These are phyloP conservation scores for Seriola dumerili DNA, from an alignment of 2,113 vertebrate species.

Conservation along the genomic window DNA sequence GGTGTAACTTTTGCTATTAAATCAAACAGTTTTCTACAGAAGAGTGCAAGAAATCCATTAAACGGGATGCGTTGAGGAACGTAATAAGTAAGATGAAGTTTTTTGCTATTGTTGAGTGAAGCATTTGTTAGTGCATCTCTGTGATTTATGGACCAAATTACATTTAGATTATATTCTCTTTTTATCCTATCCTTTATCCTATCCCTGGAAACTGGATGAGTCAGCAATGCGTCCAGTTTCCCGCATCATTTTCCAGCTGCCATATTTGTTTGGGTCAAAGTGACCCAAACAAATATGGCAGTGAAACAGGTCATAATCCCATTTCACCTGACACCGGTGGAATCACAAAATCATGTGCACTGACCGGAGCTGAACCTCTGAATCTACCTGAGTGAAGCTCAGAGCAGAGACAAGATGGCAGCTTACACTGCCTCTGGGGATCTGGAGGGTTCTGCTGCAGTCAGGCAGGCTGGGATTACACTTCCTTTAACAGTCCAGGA, in stretches of 20 bases:
- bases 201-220: too few relatives aligned
- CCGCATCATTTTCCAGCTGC: not conserved
- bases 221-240: too few relatives aligned
- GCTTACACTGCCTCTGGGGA: not conserved
- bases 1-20: not conserved
- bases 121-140: too few relatives aligned
- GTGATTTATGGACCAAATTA: not conserved
- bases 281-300: too few relatives aligned
- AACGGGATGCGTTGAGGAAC: too few relatives aligned
- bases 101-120: too few relatives aligned
- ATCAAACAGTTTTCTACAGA: too few relatives aligned
- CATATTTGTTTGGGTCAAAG: not conserved
- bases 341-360: not conserved
- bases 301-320: not conserved
- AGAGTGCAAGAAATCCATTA: too few relatives aligned
- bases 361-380: not conserved
- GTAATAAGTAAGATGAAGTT: too few relatives aligned
- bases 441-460: conserved; percentile 11
- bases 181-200: too few relatives aligned
- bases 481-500: not conserved
- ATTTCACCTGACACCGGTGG: conserved; percentile 7
- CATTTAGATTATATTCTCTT: not conserved
- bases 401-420: conserved; percentile 22
- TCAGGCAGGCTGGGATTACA: not conserved
- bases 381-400: conserved; percentile 18